A percentile compares a stretch with the other conserved stretches of the same genome.
Evolutionary conservation across 2,888 invertebrate genomes (phyloP).

Genomic region (Thalpophila matura): DNA sequence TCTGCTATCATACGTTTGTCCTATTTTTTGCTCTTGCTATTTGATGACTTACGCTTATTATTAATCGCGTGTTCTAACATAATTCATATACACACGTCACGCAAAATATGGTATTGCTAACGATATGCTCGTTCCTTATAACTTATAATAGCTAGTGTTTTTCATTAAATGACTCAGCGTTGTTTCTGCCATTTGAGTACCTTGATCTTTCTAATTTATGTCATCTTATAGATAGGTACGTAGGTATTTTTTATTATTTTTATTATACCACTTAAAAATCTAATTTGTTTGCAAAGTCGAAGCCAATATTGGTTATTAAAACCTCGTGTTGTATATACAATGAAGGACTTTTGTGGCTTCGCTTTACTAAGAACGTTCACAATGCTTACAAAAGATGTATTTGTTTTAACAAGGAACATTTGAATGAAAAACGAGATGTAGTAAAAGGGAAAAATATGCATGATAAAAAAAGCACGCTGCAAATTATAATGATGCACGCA

Average conservation of each 20-base stretch:
- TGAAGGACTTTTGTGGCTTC: conserved; percentile 36
- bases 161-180: conserved; percentile 40
- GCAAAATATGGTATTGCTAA: conserved; percentile 47
- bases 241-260: conserved; percentile 23
- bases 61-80: conserved; percentile 57
- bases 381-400: conserved; percentile 15
- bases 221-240: too few relatives aligned
- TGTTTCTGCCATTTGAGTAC: conserved; percentile 20
- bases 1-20: conserved; percentile 36
- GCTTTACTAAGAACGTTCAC: conserved; percentile 3
- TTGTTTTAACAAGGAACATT: conserved; percentile 17
- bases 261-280: conserved; percentile 31
- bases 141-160: conserved; percentile 19
- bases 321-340: conserved; percentile 27
- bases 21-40: conserved; percentile 49
- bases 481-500: too few relatives aligned
- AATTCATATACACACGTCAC: conserved; percentile 46
- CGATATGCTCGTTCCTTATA: conserved; percentile 24
- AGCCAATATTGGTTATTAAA: conserved; percentile 34
- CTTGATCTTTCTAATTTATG: conserved; percentile 36
- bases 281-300: conserved; percentile 39
- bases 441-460: too few relatives aligned
- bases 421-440: too few relatives aligned
- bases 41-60: conserved; percentile 53
- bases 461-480: too few relatives aligned